phyloP scores from a whole-genome alignment of 2,797 vertebrate genomes.

The Streptopelia turtur region DNA sequence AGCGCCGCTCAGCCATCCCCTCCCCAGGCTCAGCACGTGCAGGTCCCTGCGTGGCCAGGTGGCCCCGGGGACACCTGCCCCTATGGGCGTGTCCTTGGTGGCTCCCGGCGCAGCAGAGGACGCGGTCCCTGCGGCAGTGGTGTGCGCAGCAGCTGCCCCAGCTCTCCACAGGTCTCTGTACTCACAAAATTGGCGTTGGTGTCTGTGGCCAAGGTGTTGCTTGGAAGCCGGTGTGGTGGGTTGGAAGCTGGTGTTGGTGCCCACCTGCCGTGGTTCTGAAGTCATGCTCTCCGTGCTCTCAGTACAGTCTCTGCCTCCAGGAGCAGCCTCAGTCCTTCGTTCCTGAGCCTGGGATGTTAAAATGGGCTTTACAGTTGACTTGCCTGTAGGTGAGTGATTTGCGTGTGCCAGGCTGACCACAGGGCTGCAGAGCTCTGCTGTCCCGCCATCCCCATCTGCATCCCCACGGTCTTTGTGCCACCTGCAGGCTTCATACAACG shows the following conservation, averaged over 20 bases:
- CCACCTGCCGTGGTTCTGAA: fast-evolving
- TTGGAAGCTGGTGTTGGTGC: fast-evolving
- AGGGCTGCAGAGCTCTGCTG: background rate
- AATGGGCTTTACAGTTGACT: background rate
- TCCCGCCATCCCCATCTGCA: background rate
- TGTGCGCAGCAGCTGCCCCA: background rate
- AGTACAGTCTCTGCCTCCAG: background rate
- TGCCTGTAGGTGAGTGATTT: background rate
- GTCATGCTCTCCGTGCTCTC: fast-evolving
- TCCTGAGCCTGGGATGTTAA: background rate
- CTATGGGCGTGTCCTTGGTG: fast-evolving
- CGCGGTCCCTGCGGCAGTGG: fast-evolving
- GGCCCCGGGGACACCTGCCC: background rate
- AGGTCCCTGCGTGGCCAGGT: fast-evolving
- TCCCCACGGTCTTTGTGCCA: background rate
- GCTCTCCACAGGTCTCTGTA: fast-evolving
- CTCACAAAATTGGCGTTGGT: background rate
- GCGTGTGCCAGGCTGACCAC: background rate
- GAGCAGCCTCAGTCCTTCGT: background rate
- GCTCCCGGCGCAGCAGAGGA: background rate
- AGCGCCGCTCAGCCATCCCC: background rate
- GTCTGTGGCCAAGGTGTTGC: background rate
- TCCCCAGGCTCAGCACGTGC: background rate
- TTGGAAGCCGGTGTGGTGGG: background rate
- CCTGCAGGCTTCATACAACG: background rate